A percentile compares a stretch with the other conserved stretches of the same genome.
phyloP scores from a whole-genome alignment of 1,140 invertebrate species.

The Aphelinus certus region DNA sequence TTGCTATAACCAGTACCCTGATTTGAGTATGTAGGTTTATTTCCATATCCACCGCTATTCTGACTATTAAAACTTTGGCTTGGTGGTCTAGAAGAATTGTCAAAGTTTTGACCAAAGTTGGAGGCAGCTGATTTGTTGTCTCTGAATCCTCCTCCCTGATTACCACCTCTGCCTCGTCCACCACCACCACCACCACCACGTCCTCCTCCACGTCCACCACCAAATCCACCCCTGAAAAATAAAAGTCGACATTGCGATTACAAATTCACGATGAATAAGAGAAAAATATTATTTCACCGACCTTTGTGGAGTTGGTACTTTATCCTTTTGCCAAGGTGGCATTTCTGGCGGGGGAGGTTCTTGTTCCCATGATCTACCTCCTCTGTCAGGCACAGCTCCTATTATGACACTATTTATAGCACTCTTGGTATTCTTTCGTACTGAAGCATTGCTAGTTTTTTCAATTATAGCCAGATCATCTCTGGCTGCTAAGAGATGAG shows the following conservation, averaged over 20 bases:
- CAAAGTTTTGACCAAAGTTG: constrained; percentile 51
- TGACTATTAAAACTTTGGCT: constrained; percentile 39
- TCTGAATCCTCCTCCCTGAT: constrained; percentile 47
- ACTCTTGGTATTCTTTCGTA: constrained; percentile 82
- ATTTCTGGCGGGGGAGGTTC: constrained; percentile 94
- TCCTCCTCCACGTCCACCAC: constrained; percentile 48
- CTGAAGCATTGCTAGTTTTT: constrained; percentile 85
- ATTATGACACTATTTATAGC: constrained; percentile 88
- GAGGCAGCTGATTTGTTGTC: constrained; percentile 49
- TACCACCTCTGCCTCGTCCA: constrained; percentile 48
- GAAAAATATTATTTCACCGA: constrained; percentile 32
- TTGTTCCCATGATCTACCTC: constrained; percentile 87
- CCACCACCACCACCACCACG: constrained; percentile 50
- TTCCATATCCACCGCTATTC: constrained; percentile 12
- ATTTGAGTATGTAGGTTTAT: no score
- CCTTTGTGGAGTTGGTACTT: constrained; percentile 49
- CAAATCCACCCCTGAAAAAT: constrained; percentile 50
- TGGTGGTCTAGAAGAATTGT: constrained; percentile 37
- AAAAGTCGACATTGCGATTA: background rate
- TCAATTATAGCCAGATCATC: constrained; percentile 84
- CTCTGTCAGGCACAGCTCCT: constrained; percentile 84
- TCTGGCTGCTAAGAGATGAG: constrained; percentile 82
- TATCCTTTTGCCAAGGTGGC: constrained; percentile 87
- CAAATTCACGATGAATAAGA: background rate
- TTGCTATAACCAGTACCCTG: no score